These are phyloP conservation scores for Aphaenogaster rudis DNA, from an alignment of 1,140 invertebrate genomes.

Conservation along the genomic window DNA sequence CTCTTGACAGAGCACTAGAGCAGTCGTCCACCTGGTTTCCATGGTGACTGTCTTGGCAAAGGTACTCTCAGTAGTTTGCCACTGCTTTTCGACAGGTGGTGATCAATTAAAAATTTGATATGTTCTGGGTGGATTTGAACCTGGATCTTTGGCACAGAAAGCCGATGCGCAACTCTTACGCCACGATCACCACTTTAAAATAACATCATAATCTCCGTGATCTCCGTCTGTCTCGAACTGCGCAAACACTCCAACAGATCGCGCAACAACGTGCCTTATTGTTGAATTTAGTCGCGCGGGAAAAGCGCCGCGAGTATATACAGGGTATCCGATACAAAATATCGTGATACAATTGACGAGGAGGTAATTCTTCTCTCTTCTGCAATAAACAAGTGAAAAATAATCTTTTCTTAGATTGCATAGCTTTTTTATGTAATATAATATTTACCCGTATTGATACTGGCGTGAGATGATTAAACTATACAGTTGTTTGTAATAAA, in stretches of 20 bases:
- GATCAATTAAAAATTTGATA: too few relatives aligned
- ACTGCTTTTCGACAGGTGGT: too few relatives aligned
- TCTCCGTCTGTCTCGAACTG: not conserved
- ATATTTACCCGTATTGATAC: not conserved
- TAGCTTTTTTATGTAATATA: conserved; percentile 7
- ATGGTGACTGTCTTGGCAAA: too few relatives aligned
- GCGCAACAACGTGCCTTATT: conserved; percentile 42
- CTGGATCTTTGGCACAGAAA: too few relatives aligned
- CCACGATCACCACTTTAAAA: too few relatives aligned
- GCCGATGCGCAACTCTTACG: too few relatives aligned
- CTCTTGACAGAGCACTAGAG: too few relatives aligned
- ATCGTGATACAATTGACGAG: conserved; percentile 32
- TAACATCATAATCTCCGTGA: not conserved
- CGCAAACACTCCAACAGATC: not conserved
- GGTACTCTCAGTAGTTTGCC: too few relatives aligned
- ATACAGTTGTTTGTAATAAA: not conserved
- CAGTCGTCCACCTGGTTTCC: too few relatives aligned
- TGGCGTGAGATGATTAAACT: not conserved
- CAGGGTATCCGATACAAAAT: conserved; percentile 15
- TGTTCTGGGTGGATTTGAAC: too few relatives aligned
- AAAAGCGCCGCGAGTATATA: not conserved
- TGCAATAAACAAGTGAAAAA: not conserved
- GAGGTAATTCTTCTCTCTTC: not conserved
- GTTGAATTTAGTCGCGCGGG: conserved; percentile 9
- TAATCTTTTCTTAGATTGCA: not conserved